Evolutionary conservation across 1,140 invertebrate species (phyloP).

Genomic region (Drosophila grimshawi): DNA sequence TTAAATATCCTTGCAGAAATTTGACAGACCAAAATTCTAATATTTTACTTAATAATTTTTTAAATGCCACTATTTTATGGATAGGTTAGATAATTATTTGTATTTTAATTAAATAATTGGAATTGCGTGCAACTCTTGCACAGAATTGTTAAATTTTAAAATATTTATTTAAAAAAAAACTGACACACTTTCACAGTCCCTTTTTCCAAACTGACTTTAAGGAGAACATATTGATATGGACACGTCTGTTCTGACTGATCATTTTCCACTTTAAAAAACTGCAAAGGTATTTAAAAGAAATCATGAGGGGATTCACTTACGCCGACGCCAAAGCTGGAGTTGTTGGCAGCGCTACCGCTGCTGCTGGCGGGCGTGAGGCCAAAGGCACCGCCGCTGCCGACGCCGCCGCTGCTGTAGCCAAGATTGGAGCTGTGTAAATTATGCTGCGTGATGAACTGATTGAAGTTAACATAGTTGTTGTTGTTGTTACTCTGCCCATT

Average conservation of each 20-base stretch:
- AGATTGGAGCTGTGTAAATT: constrained; percentile 53
- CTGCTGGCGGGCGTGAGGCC: constrained; percentile 43
- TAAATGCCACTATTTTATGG: no score
- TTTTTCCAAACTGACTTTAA: no score
- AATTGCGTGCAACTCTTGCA: no score
- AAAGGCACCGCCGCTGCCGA: constrained; percentile 48
- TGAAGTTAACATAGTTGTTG: constrained; percentile 82
- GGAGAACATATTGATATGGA: no score
- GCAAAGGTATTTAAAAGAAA: no score
- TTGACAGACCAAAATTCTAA: no score
- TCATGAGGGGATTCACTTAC: constrained; percentile 37
- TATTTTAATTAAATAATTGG: no score
- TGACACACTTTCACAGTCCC: no score
- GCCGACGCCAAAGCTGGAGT: constrained; percentile 40
- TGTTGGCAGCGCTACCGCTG: constrained; percentile 10
- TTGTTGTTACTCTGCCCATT: constrained; percentile 40
- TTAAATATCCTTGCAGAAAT: not conserved
- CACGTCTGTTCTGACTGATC: not conserved
- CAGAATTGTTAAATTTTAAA: no score
- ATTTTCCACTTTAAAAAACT: not conserved
- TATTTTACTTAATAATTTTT: no score
- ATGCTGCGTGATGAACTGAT: constrained; percentile 82
- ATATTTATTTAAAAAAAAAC: no score
- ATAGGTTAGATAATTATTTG: no score
- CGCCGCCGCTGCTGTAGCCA: constrained; percentile 26